phyloP scores from a whole-genome alignment of 2,113 vertebrate species.

The Cynoglossus semilaevis region DNA sequence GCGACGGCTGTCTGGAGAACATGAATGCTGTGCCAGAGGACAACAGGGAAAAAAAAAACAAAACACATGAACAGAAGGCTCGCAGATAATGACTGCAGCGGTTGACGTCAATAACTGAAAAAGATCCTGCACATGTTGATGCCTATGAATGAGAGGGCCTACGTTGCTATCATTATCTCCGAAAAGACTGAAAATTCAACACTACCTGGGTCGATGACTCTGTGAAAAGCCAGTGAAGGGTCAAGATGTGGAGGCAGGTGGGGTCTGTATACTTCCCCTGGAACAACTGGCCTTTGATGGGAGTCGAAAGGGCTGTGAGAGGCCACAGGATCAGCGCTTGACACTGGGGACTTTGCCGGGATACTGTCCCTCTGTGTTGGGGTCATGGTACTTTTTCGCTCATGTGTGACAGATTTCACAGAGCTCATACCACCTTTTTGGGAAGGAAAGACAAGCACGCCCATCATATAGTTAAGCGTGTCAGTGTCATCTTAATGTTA shows the following conservation, averaged over 20 bases:
- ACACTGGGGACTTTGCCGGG: slow-evolving; percentile 91
- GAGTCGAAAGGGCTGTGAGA: slow-evolving; percentile 93
- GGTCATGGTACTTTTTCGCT: slow-evolving; percentile 90
- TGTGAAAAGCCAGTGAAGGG: slow-evolving; percentile 86
- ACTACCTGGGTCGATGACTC: slow-evolving; percentile 89
- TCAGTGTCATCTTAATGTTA: no score
- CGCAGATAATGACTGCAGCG: slow-evolving; percentile 40
- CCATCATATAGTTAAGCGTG: background rate
- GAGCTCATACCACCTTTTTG: slow-evolving; percentile 80
- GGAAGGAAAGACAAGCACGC: slow-evolving; percentile 20
- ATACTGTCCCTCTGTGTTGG: slow-evolving; percentile 91
- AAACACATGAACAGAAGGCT: slow-evolving; percentile 44
- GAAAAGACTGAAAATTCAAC: background rate
- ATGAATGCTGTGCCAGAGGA: slow-evolving; percentile 85
- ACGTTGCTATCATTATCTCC: slow-evolving; percentile 12
- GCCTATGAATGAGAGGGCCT: slow-evolving; percentile 35
- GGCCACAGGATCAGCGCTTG: slow-evolving; percentile 83
- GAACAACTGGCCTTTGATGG: slow-evolving; percentile 82
- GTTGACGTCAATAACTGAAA: slow-evolving; percentile 55
- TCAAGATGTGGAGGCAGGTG: slow-evolving; percentile 90
- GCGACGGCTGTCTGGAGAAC: slow-evolving; percentile 93
- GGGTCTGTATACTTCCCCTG: slow-evolving; percentile 86
- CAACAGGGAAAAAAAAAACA: slow-evolving; percentile 41
- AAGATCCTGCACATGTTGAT: slow-evolving; percentile 22
- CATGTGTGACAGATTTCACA: slow-evolving; percentile 85